Base-by-base conservation (phyloP, 2,113 vertebrate species). In the Daboia siamensis region DNA sequence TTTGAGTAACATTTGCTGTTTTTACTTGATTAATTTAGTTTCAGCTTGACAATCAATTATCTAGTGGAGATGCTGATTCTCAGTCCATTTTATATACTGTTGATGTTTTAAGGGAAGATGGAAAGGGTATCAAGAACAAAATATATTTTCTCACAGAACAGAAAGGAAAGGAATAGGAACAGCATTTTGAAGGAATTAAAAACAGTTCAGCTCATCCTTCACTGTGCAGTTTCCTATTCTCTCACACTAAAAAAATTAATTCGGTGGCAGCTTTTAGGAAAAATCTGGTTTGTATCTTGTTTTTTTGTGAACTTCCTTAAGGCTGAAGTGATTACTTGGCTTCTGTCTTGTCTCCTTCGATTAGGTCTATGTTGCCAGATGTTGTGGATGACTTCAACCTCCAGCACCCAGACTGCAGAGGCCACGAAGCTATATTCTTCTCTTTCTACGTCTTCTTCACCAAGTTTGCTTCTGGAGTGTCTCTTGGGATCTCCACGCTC, bases 371-470 rank as follows among this genome's bases (percentile, higher is more conserved):
- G 99, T 98, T 99, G 93, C 99, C 99, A 0, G 99, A 99, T 0
- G 99, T 98, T 6, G 94, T 99, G 4, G 99, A 99, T 0, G 98
- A 99, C 96, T 99, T 99, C 97, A 98, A 98, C 94, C 95, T 99
- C 90, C 98, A 98, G 94, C 98, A 99, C 59, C 98, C 99, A 0
- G 92, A 97, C 11, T 96, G 97, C 87, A 96, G 86, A 0, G 98
- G 99, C 52, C 98, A 99, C 0, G 99, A 99, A 95, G 98, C 99
- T 23, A 98, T 99, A 92, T 99, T 99, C 97, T 99, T 99, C 97
- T 99, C 99, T 55, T 99, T 98, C 96, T 99, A 99, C 0, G 99
- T 99, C 92, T 99, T 99, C 97, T 99, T 99, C 95, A 98, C 98
- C 95, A 99, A 99, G 94, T 99, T 99, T 20, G 97, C 99, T 12